Conservation (phyloP, 2,797 vertebrate genomes). For the Parotocinclus haroldoi region DNA sequence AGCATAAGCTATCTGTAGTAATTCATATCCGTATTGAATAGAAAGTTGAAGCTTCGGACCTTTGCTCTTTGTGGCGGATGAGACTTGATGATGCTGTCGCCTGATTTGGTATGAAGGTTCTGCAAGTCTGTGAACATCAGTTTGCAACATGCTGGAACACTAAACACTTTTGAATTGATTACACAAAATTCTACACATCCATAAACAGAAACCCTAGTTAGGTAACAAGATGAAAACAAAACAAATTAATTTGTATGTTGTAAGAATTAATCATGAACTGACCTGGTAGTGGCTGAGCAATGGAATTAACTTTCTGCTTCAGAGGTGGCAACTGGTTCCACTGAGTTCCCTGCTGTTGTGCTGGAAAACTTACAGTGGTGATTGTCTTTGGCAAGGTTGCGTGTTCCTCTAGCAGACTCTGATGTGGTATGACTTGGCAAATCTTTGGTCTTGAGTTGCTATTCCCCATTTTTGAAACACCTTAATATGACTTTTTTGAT, state of each 20-base stretch:
- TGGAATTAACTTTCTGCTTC: constrained; percentile 50
- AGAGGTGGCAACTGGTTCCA: constrained; percentile 53
- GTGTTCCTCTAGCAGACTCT: constrained; percentile 37
- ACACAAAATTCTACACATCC: no score
- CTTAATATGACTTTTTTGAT: background rate
- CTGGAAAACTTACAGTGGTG: constrained; percentile 36
- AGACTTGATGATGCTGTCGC: constrained; percentile 78
- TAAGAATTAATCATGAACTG: constrained; percentile 35
- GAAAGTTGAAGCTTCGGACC: constrained; percentile 60
- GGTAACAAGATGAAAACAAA: no score
- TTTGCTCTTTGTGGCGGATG: constrained; percentile 73
- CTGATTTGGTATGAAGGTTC: constrained; percentile 52
- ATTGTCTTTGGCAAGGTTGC: constrained; percentile 52
- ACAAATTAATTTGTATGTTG: background rate
- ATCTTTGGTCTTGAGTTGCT: constrained; percentile 71
- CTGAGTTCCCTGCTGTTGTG: constrained; percentile 44
- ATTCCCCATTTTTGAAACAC: constrained; percentile 67
- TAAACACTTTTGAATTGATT: no score
- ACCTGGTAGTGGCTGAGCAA: constrained; percentile 56
- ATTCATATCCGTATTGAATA: background rate
- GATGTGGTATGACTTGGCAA: constrained; percentile 73
- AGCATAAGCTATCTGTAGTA: background rate
- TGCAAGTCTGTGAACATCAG: constrained; percentile 52
- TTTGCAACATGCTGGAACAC: no score
- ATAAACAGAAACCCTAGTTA: no score